Conservation (phyloP, 2,888 invertebrate genomes). For the Galerucella pusilla region DNA sequence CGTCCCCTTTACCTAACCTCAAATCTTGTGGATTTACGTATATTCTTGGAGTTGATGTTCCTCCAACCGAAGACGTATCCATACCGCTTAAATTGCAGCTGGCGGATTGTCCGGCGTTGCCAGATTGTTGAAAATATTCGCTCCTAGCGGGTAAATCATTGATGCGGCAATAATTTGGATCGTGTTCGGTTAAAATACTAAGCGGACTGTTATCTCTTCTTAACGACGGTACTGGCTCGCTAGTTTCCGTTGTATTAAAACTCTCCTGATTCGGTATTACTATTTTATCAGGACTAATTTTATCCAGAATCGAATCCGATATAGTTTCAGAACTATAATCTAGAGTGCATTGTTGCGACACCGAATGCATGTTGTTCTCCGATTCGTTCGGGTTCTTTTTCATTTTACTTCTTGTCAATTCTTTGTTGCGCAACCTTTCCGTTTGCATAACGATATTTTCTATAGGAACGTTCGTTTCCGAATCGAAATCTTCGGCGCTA, state of each 20-base stretch:
- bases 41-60: conserved; percentile 56
- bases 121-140: conserved; percentile 23
- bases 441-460: conserved; percentile 59
- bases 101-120: conserved; percentile 29
- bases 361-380: conserved; percentile 69
- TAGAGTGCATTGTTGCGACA: conserved; percentile 78
- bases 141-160: conserved; percentile 39
- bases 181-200: conserved; percentile 43
- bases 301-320: conserved; percentile 61
- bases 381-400: conserved; percentile 35
- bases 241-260: conserved; percentile 35
- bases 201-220: conserved; percentile 52
- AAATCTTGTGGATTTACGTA: conserved; percentile 67
- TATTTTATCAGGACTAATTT: conserved; percentile 54
- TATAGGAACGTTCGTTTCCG: conserved; percentile 56
- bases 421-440: conserved; percentile 56
- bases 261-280: conserved; percentile 60
- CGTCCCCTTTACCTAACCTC: conserved; percentile 61
- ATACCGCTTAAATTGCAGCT: conserved; percentile 57
- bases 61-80: conserved; percentile 43
- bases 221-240: conserved; percentile 38
- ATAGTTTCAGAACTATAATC: conserved; percentile 71
- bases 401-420: conserved; percentile 49
- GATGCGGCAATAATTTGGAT: conserved; percentile 44
- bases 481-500: conserved; percentile 70